Percentiles rank a stretch among this genome's conserved stretches.
phyloP scores from a whole-genome alignment of 2,888 invertebrate species.

The Escarpia spicata region DNA sequence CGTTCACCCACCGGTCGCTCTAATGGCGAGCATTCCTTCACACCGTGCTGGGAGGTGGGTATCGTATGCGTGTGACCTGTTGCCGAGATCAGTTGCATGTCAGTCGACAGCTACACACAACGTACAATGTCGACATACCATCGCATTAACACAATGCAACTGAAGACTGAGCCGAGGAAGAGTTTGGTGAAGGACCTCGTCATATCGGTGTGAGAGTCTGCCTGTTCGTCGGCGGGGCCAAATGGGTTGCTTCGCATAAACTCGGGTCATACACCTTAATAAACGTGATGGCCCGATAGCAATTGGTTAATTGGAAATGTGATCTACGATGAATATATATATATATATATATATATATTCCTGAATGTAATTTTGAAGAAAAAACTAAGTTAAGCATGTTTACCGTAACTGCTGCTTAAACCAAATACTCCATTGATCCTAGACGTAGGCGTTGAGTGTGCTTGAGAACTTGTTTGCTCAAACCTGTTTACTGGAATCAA shows the following conservation, averaged over 20 bases:
- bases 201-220: neutral
- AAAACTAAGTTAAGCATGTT: too few species aligned
- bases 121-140: neutral
- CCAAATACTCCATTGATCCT: neutral
- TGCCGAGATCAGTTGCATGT: neutral
- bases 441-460: neutral
- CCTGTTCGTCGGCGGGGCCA: neutral
- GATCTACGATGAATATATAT: too few species aligned
- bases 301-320: neutral
- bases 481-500: neutral
- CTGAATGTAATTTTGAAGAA: too few species aligned
- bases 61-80: neutral
- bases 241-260: neutral
- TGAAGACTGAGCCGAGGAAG: neutral
- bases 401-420: neutral
- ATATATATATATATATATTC: too few species aligned
- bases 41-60: neutral
- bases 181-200: neutral
- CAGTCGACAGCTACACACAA: neutral
- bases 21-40: neutral
- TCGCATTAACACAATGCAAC: neutral
- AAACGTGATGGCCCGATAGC: neutral
- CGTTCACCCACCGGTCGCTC: neutral
- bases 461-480: neutral
- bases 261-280: neutral